Evolutionary conservation across 2,797 vertebrate species (phyloP).

Genomic region (Coilia nasus): DNA sequence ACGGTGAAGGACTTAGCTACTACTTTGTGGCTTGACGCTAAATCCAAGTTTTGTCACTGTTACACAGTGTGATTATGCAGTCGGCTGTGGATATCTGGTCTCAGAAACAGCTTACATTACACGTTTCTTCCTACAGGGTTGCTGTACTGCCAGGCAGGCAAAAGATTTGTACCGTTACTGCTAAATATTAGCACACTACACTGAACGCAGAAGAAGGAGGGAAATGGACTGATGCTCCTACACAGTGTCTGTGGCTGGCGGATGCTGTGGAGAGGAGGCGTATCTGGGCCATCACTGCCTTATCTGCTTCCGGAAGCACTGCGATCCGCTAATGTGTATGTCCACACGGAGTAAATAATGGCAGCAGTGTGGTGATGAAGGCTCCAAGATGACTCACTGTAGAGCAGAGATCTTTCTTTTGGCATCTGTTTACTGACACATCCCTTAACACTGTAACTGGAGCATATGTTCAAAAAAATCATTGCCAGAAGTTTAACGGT

Average conservation of each 20-base stretch:
- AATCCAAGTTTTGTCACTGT: no score
- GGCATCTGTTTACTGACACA: not conserved
- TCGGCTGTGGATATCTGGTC: not conserved
- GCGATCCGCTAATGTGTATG: constrained; percentile 26
- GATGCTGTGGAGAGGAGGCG: not conserved
- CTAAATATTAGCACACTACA: not conserved
- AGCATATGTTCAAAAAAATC: not conserved
- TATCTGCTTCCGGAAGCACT: constrained; percentile 7
- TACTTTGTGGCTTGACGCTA: not conserved
- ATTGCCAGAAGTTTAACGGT: no score
- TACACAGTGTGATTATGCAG: not conserved
- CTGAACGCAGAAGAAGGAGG: not conserved
- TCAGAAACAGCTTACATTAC: not conserved
- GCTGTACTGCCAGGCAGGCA: not conserved
- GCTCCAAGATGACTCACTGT: constrained; percentile 11
- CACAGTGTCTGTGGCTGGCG: not conserved
- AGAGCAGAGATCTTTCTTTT: not conserved
- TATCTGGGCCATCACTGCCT: constrained; percentile 1
- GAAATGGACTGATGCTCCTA: not conserved
- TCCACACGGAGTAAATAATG: constrained; percentile 7
- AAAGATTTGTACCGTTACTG: not conserved
- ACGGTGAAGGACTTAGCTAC: not conserved
- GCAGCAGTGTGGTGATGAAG: not conserved
- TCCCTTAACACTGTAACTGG: not conserved
- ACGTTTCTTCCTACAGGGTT: not conserved